Base-by-base conservation (phyloP, 2,797 vertebrate genomes). In the Danio albolineatus region DNA sequence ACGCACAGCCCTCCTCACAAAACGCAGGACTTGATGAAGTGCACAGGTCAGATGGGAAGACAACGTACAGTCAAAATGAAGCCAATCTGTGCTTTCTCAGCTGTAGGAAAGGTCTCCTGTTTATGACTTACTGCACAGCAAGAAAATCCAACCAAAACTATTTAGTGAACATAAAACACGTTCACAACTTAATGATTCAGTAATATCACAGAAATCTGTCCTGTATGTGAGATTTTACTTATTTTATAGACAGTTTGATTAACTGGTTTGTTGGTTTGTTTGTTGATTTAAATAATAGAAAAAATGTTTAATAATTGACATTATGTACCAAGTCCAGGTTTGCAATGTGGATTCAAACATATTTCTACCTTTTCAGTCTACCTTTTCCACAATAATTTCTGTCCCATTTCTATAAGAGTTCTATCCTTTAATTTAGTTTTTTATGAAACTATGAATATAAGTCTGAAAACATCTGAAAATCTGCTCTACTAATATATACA, bases 61-160 rank as follows among this genome's bases (percentile, higher is more conserved):
- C 36, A 70, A 19, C 39, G 57, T 10, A 44, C 13, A 72, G 51
- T 21, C 12, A 41, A 72, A 44, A 64, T 77, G 77, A 87, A 81
- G 79, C 76, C 81, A 77, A 82, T 84, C 79, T 85, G 75, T 74
- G 83, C 84, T 76, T 41, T 69, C 10, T 71, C 54, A 8, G 17
- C 48, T 0, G 64, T 28, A 80, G 14, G 21, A 39, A 56, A 86
- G 86, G 88, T 88, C 87, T 88, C 86, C 73, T 44, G 51, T 72
- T 88, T 85, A 85, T 73, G 85, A 89, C 86, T 80, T 51, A 65
- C 76, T 80, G 73, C 72, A 64, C 77, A 76, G 70, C 78, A 72
- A 82, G 75, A 83, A 74, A 70, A 80, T 79, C 71, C 39, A 17
- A 49, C 77, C 78, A 66, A 79, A 69, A 76, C 48, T 10, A 17